A percentile compares a stretch with the other conserved stretches of the same genome.
phyloP scores from a whole-genome alignment of 2,888 invertebrate species.

The Spisula solida region DNA sequence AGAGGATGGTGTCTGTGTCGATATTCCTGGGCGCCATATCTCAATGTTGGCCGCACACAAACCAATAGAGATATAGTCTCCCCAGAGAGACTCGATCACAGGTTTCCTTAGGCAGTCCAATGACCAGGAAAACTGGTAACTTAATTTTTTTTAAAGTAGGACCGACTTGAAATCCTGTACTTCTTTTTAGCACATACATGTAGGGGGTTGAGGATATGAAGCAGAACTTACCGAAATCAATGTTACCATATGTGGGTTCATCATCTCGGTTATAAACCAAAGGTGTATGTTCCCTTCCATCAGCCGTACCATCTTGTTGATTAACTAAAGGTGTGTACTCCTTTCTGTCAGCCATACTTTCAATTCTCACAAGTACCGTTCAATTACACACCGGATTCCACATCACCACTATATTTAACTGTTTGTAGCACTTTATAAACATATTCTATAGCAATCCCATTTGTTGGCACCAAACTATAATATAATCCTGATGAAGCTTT shows the following conservation, averaged over 20 bases:
- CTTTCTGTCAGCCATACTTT: background rate
- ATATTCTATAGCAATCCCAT: background rate
- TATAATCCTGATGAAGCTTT: no score
- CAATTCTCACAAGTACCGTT: background rate
- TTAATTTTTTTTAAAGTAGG: no score
- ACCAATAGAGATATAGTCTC: no score
- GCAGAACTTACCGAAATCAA: background rate
- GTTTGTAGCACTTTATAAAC: background rate
- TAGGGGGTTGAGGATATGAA: no score
- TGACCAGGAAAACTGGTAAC: no score
- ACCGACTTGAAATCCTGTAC: no score
- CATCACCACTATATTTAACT: background rate
- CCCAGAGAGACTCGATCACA: no score
- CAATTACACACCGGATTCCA: background rate
- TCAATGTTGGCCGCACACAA: no score
- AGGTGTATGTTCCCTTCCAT: background rate
- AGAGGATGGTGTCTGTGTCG: no score
- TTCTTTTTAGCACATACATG: no score
- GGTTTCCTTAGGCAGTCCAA: no score
- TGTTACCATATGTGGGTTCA: constrained; percentile 4
- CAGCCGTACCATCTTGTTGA: background rate
- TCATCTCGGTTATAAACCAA: background rate
- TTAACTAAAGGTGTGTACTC: constrained; percentile 1
- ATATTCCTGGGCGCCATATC: no score
- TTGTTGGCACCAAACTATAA: background rate